Percentiles rank a stretch among this genome's conserved stretches.
Conservation (phyloP, 2,888 invertebrate genomes). For the Euclidia mi region DNA sequence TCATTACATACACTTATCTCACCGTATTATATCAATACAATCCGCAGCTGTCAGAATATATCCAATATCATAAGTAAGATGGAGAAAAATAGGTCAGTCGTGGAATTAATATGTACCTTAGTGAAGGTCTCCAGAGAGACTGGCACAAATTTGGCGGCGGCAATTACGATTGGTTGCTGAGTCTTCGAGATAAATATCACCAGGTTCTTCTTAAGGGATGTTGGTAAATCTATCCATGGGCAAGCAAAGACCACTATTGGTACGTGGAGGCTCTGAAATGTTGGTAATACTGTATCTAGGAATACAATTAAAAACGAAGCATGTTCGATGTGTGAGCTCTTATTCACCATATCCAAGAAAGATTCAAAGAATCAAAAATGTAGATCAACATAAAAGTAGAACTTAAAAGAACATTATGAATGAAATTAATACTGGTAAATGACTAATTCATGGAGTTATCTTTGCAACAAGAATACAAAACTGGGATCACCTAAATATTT, state of each 20-base stretch:
- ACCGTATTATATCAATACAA: no score
- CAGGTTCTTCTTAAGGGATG: constrained; percentile 59
- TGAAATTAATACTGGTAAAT: no score
- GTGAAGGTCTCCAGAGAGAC: constrained; percentile 73
- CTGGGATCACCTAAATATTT: no score
- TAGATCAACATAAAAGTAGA: no score
- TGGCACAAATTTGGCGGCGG: constrained; percentile 63
- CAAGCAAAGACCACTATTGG: constrained; percentile 60
- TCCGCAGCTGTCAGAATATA: background rate
- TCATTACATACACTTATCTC: no score
- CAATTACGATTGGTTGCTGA: constrained; percentile 68
- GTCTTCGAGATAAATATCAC: constrained; percentile 67
- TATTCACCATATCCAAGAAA: no score
- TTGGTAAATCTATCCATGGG: constrained; percentile 66
- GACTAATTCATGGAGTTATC: no score
- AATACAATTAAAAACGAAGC: no score
- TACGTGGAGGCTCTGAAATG: constrained; percentile 67
- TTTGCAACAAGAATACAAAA: no score
- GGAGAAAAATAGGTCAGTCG: background rate
- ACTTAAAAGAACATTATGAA: no score
- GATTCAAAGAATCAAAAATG: no score
- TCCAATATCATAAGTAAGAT: background rate
- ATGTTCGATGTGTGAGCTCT: no score
- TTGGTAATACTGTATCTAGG: background rate
- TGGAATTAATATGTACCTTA: constrained; percentile 56